Conservation (phyloP, 2,113 vertebrate species). For the Cromileptes altivelis region DNA sequence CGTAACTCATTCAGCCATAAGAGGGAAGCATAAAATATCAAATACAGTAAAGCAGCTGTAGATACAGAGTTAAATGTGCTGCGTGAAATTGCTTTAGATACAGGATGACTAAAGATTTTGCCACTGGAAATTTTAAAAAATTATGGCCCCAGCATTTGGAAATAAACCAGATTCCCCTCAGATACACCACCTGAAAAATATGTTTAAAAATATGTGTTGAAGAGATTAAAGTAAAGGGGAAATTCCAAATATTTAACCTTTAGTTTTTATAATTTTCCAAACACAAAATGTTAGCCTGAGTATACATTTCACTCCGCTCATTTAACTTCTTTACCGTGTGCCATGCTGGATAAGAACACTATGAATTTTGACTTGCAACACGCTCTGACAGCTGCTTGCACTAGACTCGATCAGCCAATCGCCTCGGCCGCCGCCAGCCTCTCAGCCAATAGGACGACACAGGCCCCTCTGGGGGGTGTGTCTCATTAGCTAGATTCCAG, state of each 20-base stretch:
- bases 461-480: conserved; percentile 60
- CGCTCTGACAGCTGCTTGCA: conserved; percentile 58
- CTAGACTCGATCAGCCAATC: conserved; percentile 56
- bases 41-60: neutral
- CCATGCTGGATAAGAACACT: conserved; percentile 47
- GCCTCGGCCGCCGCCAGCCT: neutral
- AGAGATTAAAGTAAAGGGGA: neutral
- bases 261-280: neutral
- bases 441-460: conserved; percentile 66
- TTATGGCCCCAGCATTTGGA: neutral
- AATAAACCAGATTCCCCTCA: neutral
- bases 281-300: neutral
- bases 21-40: conserved; percentile 10
- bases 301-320: conserved; percentile 33
- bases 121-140: neutral
- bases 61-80: conserved; percentile 11
- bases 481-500: conserved; percentile 87
- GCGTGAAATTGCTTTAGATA: neutral
- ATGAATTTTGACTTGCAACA: conserved; percentile 59
- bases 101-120: neutral
- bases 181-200: neutral
- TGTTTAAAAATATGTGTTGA: neutral
- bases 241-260: neutral
- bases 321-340: conserved; percentile 63
- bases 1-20: conserved; percentile 42